Conservation (phyloP, 1,140 invertebrate genomes). For the Venturia canescens region DNA sequence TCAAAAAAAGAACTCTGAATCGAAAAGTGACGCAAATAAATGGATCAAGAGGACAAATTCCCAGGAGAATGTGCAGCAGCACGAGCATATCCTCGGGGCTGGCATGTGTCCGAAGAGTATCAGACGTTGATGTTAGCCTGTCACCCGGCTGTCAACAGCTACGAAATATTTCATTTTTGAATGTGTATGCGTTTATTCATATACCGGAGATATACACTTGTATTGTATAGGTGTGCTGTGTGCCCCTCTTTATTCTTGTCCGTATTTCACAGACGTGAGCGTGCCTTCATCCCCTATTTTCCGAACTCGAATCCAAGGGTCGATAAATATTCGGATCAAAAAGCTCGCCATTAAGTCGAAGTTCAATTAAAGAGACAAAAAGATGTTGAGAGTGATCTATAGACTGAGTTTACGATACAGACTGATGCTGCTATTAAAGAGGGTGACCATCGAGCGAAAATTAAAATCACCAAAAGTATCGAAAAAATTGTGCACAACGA, state of each 20-base stretch:
- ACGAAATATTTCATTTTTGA: background rate
- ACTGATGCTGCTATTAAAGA: background rate
- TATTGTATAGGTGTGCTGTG: no score
- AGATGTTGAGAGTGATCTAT: background rate
- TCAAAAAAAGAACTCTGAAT: background rate
- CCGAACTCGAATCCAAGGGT: background rate
- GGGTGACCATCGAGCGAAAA: background rate
- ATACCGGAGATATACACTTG: background rate
- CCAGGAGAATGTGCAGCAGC: background rate
- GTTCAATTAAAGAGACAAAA: background rate
- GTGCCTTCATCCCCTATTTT: background rate
- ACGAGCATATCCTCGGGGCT: background rate
- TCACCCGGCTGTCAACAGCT: conserved; percentile 7
- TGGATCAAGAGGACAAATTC: conserved; percentile 1
- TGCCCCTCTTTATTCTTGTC: background rate
- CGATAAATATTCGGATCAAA: background rate
- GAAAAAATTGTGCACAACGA: background rate
- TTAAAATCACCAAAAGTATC: background rate
- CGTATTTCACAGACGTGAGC: background rate
- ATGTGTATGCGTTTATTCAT: background rate
- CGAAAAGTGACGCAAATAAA: conserved; percentile 13
- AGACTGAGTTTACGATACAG: background rate
- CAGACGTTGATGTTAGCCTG: background rate
- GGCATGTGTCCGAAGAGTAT: conserved; percentile 15
- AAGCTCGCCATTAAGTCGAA: background rate